Percentiles rank a stretch among this genome's conserved stretches.
These are phyloP conservation scores for Menura novaehollandiae DNA, from an alignment of 2,113 vertebrate species.

Conservation along the genomic window DNA sequence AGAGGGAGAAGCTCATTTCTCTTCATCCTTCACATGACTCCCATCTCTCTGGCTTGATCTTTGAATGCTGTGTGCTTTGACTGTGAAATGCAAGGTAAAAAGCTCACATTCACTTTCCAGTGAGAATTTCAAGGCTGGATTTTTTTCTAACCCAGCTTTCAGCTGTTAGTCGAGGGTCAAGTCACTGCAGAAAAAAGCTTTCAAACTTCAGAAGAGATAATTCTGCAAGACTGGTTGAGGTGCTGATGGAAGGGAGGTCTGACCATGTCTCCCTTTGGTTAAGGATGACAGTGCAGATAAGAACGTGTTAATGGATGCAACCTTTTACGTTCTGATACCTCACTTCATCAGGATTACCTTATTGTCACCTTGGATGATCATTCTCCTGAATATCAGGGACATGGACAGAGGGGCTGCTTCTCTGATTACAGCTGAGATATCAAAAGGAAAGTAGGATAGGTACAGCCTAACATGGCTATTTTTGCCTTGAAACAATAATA, in stretches of 20 bases:
- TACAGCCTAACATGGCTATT: background rate
- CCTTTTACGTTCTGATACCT: background rate
- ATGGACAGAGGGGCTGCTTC: background rate
- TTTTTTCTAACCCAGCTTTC: background rate
- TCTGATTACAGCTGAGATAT: background rate
- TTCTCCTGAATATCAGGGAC: background rate
- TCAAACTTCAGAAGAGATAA: conserved; percentile 17
- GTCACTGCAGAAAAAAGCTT: conserved; percentile 16
- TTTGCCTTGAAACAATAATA: conserved; percentile 5
- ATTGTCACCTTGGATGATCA: background rate
- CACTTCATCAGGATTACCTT: background rate
- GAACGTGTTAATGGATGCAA: background rate
- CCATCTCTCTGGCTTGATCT: background rate
- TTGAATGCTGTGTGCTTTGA: background rate
- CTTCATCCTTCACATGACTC: background rate
- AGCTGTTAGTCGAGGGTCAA: conserved; percentile 23
- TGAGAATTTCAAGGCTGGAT: background rate
- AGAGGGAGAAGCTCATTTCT: background rate
- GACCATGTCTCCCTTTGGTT: background rate
- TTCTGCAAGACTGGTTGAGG: background rate
- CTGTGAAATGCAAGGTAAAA: background rate
- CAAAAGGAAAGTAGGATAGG: background rate
- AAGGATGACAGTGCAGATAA: background rate
- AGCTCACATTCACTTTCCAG: background rate
- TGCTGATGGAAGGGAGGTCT: background rate